These are phyloP conservation scores for Anhinga anhinga DNA, from an alignment of 2,113 vertebrate species.

Conservation along the genomic window DNA sequence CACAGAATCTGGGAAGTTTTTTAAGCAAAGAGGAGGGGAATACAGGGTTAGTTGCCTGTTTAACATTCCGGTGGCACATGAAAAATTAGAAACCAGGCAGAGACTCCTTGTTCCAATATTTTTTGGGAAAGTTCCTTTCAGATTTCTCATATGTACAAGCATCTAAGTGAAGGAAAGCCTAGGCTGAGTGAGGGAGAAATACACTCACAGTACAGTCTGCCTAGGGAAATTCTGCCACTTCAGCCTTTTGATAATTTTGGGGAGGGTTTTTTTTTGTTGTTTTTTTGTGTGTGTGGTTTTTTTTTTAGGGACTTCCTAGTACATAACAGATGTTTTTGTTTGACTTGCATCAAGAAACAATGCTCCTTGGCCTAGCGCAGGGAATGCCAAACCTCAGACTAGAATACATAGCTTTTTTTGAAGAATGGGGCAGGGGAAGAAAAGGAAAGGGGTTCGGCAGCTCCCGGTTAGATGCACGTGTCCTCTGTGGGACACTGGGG, in stretches of 20 bases:
- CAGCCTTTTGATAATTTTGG: neutral
- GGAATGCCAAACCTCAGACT: neutral
- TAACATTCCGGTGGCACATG: neutral
- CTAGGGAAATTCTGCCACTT: neutral
- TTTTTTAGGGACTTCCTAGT: neutral
- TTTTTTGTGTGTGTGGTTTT: no score
- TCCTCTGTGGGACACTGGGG: neutral
- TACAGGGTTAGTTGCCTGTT: neutral
- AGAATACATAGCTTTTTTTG: rapidly evolving
- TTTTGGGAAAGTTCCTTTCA: neutral
- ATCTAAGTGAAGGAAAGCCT: neutral
- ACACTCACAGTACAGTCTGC: neutral
- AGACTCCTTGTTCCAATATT: neutral
- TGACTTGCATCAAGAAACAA: neutral
- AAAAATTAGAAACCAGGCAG: neutral
- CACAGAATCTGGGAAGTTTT: neutral
- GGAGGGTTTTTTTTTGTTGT: neutral
- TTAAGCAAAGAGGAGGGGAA: neutral
- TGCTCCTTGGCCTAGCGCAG: neutral
- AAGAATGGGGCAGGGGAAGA: neutral
- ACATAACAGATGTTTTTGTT: neutral
- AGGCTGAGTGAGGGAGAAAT: neutral
- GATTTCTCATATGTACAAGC: neutral
- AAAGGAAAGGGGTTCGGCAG: neutral
- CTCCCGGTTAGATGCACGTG: neutral